phyloP scores from a whole-genome alignment of 1,140 invertebrate genomes.

The Agrilus planipennis region DNA sequence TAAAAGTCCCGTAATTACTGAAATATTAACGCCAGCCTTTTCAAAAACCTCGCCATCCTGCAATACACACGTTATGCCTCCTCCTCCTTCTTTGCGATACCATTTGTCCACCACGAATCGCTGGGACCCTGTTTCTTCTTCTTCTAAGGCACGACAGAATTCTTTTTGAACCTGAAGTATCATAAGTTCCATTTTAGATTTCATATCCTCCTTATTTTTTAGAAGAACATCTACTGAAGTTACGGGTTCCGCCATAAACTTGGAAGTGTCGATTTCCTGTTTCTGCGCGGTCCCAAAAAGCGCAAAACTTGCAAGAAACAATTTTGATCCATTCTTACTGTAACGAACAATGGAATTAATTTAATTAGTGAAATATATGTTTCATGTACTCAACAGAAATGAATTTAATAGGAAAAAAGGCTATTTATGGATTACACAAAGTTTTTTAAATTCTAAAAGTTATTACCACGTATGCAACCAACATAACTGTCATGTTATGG shows the following conservation, averaged over 20 bases:
- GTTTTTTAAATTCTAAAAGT: no score
- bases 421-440: no score
- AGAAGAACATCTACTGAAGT: constrained; percentile 53
- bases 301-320: no score
- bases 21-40: constrained; percentile 95
- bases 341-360: no score
- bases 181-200: constrained; percentile 78
- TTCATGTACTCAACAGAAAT: no score
- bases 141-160: constrained; percentile 74
- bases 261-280: not conserved
- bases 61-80: constrained; percentile 92
- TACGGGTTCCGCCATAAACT: constrained; percentile 72
- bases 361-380: no score
- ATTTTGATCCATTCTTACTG: no score
- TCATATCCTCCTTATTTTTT: constrained; percentile 64
- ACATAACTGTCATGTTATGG: no score
- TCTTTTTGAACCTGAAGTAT: constrained; percentile 86
- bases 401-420: no score
- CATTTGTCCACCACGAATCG: constrained; percentile 84
- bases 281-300: constrained; percentile 3
- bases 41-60: constrained; percentile 91
- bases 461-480: no score
- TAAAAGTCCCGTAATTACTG: constrained; percentile 79
- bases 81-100: constrained; percentile 80
- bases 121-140: constrained; percentile 56